Base-by-base conservation (phyloP, 2,797 vertebrate species). In the Lithobates pipiens region DNA sequence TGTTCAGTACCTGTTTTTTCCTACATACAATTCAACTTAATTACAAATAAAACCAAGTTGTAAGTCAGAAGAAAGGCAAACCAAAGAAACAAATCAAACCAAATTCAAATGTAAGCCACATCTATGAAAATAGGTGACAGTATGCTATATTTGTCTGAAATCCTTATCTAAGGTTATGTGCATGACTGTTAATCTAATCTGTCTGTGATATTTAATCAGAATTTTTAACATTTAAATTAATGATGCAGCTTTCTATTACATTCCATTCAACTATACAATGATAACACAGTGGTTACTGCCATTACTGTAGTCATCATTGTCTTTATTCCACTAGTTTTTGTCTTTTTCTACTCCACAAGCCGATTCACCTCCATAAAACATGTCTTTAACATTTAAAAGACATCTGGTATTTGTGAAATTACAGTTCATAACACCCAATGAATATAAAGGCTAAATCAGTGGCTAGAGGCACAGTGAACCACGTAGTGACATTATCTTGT, bases 371-470 rank as follows among this genome's bases (percentile, higher is more conserved):
- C 27, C 18, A 73, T 4, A 73, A 21, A 39, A 75, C 5, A 73
- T 8, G 11, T 27, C 29, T 46, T 83, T 76, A 76, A 50, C n/a
- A 83, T 83, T 25, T 67, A 75, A 83, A 63, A 75, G 81, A 67
- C 36, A 67, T 54, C 34, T 83, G 57, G 72, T 68, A 83, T 76
- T 76, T 63, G 67, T 50, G 10, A 75, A 46, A 75, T 46, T 15
- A 67, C 50, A 83, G 61, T 68, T 74, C 42, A 76, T 16, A 21
- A 5, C 63, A 27, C 29, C 39, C 13, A 21, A 0, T 16, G 34
- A 76, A 74, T 46, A 67, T 39, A 68, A 76, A 69, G 61, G 72
- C 18, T 83, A 82, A 34, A 34, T 76, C 54, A 39, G 39, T 68
- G 39, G 39, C 61, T 39, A 23, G 9, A 76, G 57, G 57, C 57